Conservation (phyloP, 2,888 invertebrate species). For the Mystacides longicornis region DNA sequence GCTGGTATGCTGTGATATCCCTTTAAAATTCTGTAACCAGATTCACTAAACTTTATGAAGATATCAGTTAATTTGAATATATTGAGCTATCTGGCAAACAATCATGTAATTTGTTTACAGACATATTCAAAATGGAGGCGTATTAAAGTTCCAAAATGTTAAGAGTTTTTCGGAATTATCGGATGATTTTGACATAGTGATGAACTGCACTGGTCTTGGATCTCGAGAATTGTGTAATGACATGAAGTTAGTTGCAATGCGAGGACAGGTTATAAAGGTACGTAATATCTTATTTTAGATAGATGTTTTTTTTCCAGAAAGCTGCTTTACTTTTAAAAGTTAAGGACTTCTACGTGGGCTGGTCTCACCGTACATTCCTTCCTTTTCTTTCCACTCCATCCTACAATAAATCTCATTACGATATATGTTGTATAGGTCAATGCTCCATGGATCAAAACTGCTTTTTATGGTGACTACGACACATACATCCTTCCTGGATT, state of each 20-base stretch:
- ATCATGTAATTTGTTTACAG: background rate
- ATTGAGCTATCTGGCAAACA: too few relatives aligned
- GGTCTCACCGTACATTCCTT: too few relatives aligned
- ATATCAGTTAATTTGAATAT: too few relatives aligned
- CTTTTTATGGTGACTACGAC: conserved; percentile 79
- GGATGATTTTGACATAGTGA: conserved; percentile 58
- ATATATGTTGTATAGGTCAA: conserved; percentile 44
- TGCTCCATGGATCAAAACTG: conserved; percentile 86
- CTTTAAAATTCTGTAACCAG: background rate
- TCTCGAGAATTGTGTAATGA: conserved; percentile 71
- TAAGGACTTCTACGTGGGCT: too few relatives aligned
- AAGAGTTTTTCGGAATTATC: conserved; percentile 54
- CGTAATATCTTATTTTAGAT: background rate
- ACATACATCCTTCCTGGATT: conserved; percentile 79
- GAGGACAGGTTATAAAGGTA: conserved; percentile 78
- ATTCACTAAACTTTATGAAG: too few relatives aligned
- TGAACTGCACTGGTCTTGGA: conserved; percentile 85
- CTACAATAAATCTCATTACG: background rate
- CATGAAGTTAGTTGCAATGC: conserved; percentile 64
- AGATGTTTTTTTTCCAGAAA: too few relatives aligned
- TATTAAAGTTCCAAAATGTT: conserved; percentile 50
- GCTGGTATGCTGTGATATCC: too few relatives aligned
- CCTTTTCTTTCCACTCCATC: too few relatives aligned
- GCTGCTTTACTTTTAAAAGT: too few relatives aligned
- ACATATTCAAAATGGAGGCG: conserved; percentile 49